Percentiles rank a stretch among this genome's conserved stretches.
Conservation (phyloP, 2,888 invertebrate genomes). For the Chaetogeoica ovagalla region DNA sequence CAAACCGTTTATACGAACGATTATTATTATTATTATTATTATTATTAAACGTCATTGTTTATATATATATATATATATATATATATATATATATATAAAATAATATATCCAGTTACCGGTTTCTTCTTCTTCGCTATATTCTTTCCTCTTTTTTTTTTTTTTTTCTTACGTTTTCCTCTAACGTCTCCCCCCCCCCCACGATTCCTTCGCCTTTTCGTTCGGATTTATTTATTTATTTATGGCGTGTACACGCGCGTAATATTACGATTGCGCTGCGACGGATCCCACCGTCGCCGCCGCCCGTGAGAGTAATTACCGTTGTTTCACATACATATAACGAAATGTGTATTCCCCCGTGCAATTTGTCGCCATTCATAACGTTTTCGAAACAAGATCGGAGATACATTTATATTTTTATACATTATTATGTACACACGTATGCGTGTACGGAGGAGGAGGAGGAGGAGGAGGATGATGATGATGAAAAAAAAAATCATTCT, state of each 20-base stretch:
- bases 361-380: constrained; percentile 53
- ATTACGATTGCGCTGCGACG: too few relatives aligned
- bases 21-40: constrained; percentile 7
- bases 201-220: constrained; percentile 39
- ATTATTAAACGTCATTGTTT: constrained; percentile 49
- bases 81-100: not conserved
- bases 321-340: too few relatives aligned
- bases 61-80: not conserved
- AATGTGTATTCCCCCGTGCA: constrained; percentile 7
- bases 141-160: not conserved
- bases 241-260: too few relatives aligned
- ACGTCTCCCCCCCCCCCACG: not conserved
- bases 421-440: not conserved
- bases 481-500: not conserved
- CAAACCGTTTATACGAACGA: constrained; percentile 51
- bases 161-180: not conserved
- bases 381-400: constrained; percentile 46
- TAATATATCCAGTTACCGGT: constrained; percentile 45
- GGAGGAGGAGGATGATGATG: not conserved
- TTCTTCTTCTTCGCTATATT: constrained; percentile 21
- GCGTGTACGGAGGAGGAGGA: not conserved
- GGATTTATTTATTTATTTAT: constrained; percentile 3
- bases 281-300: too few relatives aligned
- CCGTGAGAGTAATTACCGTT: too few relatives aligned
- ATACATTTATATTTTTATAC: constrained; percentile 7